Percentiles rank a stretch among this genome's conserved stretches.
Evolutionary conservation across 2,113 vertebrate genomes (phyloP).

Genomic region (Pelmatolapia mariae): DNA sequence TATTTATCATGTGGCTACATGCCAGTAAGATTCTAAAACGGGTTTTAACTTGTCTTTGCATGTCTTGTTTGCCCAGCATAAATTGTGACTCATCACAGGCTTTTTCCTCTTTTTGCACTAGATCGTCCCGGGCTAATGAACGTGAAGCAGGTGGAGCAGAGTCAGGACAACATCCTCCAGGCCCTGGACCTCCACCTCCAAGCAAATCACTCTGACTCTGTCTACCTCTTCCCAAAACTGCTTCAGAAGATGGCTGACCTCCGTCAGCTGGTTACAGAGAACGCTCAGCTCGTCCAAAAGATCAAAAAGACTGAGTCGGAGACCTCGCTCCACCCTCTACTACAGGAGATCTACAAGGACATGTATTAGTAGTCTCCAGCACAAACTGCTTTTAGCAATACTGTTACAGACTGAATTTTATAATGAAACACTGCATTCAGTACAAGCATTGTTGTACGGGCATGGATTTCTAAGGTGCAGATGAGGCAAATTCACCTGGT

Average conservation of each 20-base stretch:
- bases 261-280: slow-evolving; percentile 94
- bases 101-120: slow-evolving; percentile 30
- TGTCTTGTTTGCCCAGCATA: not conserved
- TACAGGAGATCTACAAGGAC: slow-evolving; percentile 99
- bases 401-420: slow-evolving; percentile 58
- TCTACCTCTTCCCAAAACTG: slow-evolving; percentile 98
- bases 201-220: slow-evolving; percentile 88
- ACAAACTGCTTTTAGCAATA: slow-evolving; percentile 54
- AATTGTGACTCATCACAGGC: not conserved
- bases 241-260: slow-evolving; percentile 99
- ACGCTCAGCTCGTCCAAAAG: slow-evolving; percentile 94
- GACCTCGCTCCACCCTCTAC: slow-evolving; percentile 91
- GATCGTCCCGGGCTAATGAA: slow-evolving; percentile 96
- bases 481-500: slow-evolving; percentile 21
- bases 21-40: fast-evolving
- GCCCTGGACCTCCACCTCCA: slow-evolving; percentile 93
- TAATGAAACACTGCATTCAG: slow-evolving; percentile 51
- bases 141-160: slow-evolving; percentile 94
- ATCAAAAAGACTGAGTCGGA: slow-evolving; percentile 97
- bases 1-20: not conserved
- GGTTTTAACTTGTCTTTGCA: not conserved
- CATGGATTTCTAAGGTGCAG: slow-evolving; percentile 25
- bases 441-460: slow-evolving; percentile 53
- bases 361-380: slow-evolving; percentile 82
- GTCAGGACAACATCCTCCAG: slow-evolving; percentile 93